Percentiles rank a stretch among this genome's conserved stretches.
phyloP scores from a whole-genome alignment of 2,113 vertebrate species.

The Gymnorhina tibicen region DNA sequence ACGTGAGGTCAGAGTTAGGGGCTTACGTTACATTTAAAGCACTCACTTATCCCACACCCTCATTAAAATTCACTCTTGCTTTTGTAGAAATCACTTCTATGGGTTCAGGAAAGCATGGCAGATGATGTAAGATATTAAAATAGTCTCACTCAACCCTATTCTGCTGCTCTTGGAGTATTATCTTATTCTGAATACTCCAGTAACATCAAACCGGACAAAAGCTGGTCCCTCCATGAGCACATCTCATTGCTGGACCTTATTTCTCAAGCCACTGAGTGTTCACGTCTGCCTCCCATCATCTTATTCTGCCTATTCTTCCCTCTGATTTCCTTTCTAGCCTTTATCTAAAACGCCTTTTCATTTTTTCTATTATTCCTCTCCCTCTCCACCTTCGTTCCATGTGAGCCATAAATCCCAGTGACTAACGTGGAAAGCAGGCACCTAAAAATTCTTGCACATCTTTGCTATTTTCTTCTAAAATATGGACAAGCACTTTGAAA shows the following conservation, averaged over 20 bases:
- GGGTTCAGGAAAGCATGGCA: not conserved
- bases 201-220: slow-evolving; percentile 6
- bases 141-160: not conserved
- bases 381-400: not conserved
- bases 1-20: not conserved
- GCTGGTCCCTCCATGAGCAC: not conserved
- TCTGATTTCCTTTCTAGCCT: not conserved
- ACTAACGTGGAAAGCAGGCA: not conserved
- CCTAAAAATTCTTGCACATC: not conserved
- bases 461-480: not conserved
- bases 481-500: not conserved
- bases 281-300: not conserved
- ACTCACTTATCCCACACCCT: not conserved
- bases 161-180: not conserved
- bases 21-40: not conserved
- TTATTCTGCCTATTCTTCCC: slow-evolving; percentile 14
- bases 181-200: not conserved
- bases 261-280: not conserved
- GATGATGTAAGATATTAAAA: not conserved
- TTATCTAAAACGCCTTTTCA: slow-evolving; percentile 9
- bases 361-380: not conserved
- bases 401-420: not conserved
- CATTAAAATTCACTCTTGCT: not conserved
- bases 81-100: not conserved
- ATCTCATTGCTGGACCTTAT: not conserved